Evolutionary conservation across 2,797 vertebrate species (phyloP).

Genomic region (Melanotaenia nigrans): DNA sequence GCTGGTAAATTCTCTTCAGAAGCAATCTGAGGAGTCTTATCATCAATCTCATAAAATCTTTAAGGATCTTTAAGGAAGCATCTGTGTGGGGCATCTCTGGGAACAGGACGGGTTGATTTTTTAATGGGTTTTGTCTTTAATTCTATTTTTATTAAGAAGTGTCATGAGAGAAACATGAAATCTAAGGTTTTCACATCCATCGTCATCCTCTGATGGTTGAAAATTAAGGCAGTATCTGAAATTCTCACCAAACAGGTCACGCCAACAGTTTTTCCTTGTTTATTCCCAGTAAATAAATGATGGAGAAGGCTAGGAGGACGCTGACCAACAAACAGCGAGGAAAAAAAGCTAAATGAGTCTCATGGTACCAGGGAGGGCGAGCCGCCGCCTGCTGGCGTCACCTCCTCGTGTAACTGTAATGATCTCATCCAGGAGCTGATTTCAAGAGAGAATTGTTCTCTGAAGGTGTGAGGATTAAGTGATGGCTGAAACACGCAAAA

Average conservation of each 20-base stretch:
- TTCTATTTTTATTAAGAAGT: neutral
- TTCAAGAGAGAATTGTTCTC: conserved; percentile 17
- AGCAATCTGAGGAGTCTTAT: conserved; percentile 1
- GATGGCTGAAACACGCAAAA: too few relatives aligned
- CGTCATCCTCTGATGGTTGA: too few relatives aligned
- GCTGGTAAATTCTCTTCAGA: conserved; percentile 5
- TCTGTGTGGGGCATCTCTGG: neutral
- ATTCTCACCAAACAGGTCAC: neutral
- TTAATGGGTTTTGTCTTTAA: neutral
- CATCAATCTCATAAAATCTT: neutral
- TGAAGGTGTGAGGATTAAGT: neutral
- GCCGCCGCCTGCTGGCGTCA: conserved; percentile 37
- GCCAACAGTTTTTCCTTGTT: neutral
- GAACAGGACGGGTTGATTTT: conserved; percentile 3
- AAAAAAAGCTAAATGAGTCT: conserved; percentile 55
- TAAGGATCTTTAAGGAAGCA: too few relatives aligned
- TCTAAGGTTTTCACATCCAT: neutral
- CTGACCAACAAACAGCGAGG: conserved; percentile 14
- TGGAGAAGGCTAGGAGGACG: neutral
- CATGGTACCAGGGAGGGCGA: conserved; percentile 18
- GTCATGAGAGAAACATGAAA: neutral
- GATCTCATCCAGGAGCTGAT: conserved; percentile 10
- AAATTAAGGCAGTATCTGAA: too few relatives aligned
- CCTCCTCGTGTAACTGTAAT: conserved; percentile 20
- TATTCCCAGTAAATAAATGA: conserved; percentile 9